phyloP scores from a whole-genome alignment of 1,140 invertebrate species.

The Drosophila prosaltans region DNA sequence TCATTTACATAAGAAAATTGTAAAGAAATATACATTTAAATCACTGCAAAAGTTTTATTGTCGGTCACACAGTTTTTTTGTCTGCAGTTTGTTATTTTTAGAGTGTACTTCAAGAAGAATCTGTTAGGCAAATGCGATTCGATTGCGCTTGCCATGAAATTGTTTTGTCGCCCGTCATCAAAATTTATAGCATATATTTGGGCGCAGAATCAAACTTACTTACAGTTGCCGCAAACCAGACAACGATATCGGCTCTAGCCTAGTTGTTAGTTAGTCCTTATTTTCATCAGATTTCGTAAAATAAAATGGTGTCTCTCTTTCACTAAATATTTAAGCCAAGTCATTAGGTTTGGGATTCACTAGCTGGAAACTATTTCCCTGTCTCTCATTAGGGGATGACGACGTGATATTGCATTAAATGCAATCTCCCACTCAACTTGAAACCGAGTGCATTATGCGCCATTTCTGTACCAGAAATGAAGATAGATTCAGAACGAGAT shows the following conservation, averaged over 20 bases:
- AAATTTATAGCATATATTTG: slow-evolving; percentile 56
- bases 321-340: slow-evolving; percentile 61
- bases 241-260: background rate
- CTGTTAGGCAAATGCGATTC: slow-evolving; percentile 39
- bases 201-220: slow-evolving; percentile 37
- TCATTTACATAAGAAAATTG: too few species aligned
- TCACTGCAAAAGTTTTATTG: slow-evolving; percentile 2
- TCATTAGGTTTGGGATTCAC: slow-evolving; percentile 55
- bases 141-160: slow-evolving; percentile 52
- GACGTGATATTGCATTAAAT: slow-evolving; percentile 49
- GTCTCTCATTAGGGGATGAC: background rate
- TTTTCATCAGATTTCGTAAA: slow-evolving; percentile 6
- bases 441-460: slow-evolving; percentile 55
- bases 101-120: slow-evolving; percentile 19
- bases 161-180: slow-evolving; percentile 38
- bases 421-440: slow-evolving; percentile 20
- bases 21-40: slow-evolving; percentile 16
- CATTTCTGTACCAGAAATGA: slow-evolving; percentile 37
- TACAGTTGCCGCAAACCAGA: slow-evolving; percentile 17
- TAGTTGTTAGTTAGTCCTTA: slow-evolving; percentile 1
- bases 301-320: background rate
- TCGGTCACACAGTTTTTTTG: background rate
- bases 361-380: background rate
- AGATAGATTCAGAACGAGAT: slow-evolving; percentile 42
- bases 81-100: background rate